phyloP scores from a whole-genome alignment of 2,113 vertebrate species.

The Forbesichthys papilliferus region DNA sequence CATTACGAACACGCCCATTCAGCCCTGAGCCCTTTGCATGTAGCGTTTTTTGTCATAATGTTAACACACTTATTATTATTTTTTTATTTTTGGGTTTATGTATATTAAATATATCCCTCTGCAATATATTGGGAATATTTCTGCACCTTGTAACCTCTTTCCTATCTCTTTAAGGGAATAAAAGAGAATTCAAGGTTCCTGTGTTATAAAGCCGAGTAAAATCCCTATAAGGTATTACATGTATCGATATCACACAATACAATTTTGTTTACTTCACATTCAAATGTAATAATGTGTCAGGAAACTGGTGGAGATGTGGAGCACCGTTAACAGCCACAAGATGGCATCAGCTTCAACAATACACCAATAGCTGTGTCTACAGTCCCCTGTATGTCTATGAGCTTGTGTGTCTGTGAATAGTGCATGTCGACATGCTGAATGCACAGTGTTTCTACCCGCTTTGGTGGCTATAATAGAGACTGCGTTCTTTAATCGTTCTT shows the following conservation, averaged over 20 bases:
- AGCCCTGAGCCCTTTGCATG: too few relatives aligned
- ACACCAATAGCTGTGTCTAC: too few relatives aligned
- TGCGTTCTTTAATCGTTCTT: too few relatives aligned
- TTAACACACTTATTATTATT: too few relatives aligned
- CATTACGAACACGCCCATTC: too few relatives aligned
- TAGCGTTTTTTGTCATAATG: too few relatives aligned
- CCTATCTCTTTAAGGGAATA: too few relatives aligned
- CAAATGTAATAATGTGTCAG: neutral
- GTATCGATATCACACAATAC: slow-evolving; percentile 10
- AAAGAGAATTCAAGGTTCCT: neutral
- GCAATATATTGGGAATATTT: too few relatives aligned
- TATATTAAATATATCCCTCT: too few relatives aligned
- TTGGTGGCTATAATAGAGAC: too few relatives aligned
- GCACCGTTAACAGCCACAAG: slow-evolving; percentile 50
- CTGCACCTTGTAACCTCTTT: neutral
- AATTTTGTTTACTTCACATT: neutral
- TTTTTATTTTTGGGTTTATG: too few relatives aligned
- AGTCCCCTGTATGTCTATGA: neutral
- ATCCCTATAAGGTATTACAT: slow-evolving; percentile 2
- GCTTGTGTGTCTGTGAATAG: neutral
- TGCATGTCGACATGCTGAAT: neutral
- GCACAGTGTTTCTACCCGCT: too few relatives aligned
- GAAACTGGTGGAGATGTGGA: neutral
- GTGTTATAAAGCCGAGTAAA: slow-evolving; percentile 20
- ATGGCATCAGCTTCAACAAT: slow-evolving; percentile 52